Conservation (phyloP, 2,888 invertebrate species). For the Xestia c-nigrum region DNA sequence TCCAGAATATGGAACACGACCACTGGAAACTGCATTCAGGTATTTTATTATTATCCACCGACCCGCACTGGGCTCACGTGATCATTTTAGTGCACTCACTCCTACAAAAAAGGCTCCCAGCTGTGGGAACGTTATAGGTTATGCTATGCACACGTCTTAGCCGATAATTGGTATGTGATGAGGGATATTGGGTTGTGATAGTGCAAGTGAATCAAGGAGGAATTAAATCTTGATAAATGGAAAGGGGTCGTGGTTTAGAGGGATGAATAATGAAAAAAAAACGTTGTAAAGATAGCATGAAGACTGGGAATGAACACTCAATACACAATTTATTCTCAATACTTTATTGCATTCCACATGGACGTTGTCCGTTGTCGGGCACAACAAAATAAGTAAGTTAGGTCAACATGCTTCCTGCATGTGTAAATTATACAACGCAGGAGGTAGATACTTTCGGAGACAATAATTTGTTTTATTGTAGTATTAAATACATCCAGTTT, state of each 20-base stretch:
- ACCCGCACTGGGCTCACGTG: not conserved
- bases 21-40: constrained; percentile 93
- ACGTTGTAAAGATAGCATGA: not conserved
- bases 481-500: too few species aligned
- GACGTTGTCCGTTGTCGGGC: too few species aligned
- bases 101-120: not conserved
- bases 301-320: not conserved
- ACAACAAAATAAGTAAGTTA: too few species aligned
- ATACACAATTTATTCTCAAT: too few species aligned
- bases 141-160: not conserved
- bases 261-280: not conserved
- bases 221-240: not conserved
- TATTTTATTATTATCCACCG: constrained; percentile 58
- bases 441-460: too few species aligned
- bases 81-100: not conserved
- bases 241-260: not conserved
- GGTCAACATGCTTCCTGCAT: too few species aligned
- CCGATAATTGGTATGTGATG: not conserved
- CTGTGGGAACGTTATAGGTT: not conserved
- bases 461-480: too few species aligned
- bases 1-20: constrained; percentile 93
- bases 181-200: too few species aligned
- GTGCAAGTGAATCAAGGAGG: not conserved
- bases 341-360: too few species aligned
- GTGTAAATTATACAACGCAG: too few species aligned